Conservation (phyloP, 2,888 invertebrate species). For the Meta bourneti region DNA sequence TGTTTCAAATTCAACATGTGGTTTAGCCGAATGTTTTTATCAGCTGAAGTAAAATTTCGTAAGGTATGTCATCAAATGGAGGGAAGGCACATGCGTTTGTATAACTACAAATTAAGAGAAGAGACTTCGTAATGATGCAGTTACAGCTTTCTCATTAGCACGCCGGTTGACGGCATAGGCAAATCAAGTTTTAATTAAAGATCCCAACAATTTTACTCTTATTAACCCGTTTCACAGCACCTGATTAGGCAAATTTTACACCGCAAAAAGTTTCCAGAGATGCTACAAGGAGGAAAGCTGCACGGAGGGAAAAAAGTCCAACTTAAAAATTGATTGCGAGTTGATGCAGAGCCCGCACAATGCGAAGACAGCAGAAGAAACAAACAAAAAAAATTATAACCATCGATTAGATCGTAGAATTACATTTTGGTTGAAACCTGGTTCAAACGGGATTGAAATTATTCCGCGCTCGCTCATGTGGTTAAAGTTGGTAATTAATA, state of each 20-base stretch:
- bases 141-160: not conserved
- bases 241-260: slow-evolving; percentile 46
- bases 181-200: slow-evolving; percentile 66
- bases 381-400: slow-evolving; percentile 7
- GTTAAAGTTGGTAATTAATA: slow-evolving; percentile 72
- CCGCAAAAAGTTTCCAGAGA: not conserved
- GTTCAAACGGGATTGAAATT: slow-evolving; percentile 52
- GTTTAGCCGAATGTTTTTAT: too few relatives aligned
- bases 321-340: slow-evolving; percentile 6
- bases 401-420: slow-evolving; percentile 26
- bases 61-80: not conserved
- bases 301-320: not conserved
- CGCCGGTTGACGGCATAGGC: not conserved
- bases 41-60: too few relatives aligned
- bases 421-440: slow-evolving; percentile 23
- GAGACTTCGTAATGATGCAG: not conserved
- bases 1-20: too few relatives aligned
- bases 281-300: not conserved
- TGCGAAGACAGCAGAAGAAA: slow-evolving; percentile 20
- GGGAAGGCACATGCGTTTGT: not conserved
- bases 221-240: slow-evolving; percentile 18
- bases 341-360: not conserved
- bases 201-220: slow-evolving; percentile 48
- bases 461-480: slow-evolving; percentile 20
- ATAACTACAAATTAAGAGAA: not conserved